phyloP scores from a whole-genome alignment of 53 echinoderm and acorn worm genomes.

The Actinopyga echinites region DNA sequence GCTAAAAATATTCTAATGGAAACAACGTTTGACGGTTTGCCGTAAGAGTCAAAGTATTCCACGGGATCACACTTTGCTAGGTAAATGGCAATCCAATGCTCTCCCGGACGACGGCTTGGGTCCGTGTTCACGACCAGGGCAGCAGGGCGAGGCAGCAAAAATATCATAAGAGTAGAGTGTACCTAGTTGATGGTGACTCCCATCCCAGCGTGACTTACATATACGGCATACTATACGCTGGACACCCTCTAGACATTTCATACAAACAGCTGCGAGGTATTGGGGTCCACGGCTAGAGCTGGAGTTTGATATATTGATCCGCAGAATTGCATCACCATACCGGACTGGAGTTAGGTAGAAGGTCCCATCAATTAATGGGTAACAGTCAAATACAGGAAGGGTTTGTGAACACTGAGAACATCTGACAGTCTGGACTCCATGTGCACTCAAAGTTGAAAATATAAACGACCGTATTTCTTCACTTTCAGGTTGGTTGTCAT shows the following conservation, averaged over 20 bases:
- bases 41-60: too few relatives aligned
- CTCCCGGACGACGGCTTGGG: too few relatives aligned
- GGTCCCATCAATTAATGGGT: slow-evolving; percentile 96
- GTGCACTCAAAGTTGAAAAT: slow-evolving; percentile 78
- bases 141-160: slow-evolving; percentile 97
- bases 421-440: slow-evolving; percentile 71
- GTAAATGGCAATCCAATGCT: too few relatives aligned
- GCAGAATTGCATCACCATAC: slow-evolving; percentile 85
- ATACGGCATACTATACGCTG: slow-evolving; percentile 92
- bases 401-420: slow-evolving; percentile 82
- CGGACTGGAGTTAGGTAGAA: slow-evolving; percentile 91
- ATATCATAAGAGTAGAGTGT: slow-evolving; percentile 98
- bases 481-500: slow-evolving; percentile 76
- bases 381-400: slow-evolving; percentile 94
- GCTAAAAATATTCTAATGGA: too few relatives aligned
- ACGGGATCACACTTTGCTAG: too few relatives aligned
- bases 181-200: slow-evolving; percentile 98
- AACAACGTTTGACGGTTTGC: too few relatives aligned
- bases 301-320: slow-evolving; percentile 68
- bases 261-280: slow-evolving; percentile 96
- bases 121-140: slow-evolving; percentile 87
- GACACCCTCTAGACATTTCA: slow-evolving; percentile 95
- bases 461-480: slow-evolving; percentile 96
- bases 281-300: slow-evolving; percentile 50
- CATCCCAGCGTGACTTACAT: slow-evolving; percentile 99